These are phyloP conservation scores for Seladonia tumulorum DNA, from an alignment of 2,888 invertebrate genomes.

Conservation along the genomic window DNA sequence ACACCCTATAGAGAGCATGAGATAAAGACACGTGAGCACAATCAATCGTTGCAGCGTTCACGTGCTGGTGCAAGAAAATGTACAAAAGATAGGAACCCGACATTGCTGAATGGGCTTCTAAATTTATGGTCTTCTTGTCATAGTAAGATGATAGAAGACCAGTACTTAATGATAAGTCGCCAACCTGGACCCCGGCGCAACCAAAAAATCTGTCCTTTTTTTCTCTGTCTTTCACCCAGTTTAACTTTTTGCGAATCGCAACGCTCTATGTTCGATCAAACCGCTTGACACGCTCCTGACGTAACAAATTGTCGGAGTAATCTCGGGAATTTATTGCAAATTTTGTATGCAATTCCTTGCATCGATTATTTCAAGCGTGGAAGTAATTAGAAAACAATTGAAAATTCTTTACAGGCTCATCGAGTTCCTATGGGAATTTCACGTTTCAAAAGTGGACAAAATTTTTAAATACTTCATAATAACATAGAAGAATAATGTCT, in stretches of 20 bases:
- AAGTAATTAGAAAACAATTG: no score
- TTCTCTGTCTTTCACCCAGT: slow-evolving; percentile 23
- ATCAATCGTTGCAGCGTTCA: slow-evolving; percentile 20
- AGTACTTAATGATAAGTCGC: slow-evolving; percentile 57
- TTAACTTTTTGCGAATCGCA: background rate
- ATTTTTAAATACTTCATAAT: no score
- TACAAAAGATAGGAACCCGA: slow-evolving; percentile 31
- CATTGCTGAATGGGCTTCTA: slow-evolving; percentile 60
- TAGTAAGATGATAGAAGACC: slow-evolving; percentile 72
- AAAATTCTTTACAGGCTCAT: no score
- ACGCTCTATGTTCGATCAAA: no score
- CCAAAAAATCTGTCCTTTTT: slow-evolving; percentile 53
- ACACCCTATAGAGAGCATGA: background rate
- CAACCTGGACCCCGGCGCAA: slow-evolving; percentile 48
- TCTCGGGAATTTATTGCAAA: no score
- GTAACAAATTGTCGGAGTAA: no score
- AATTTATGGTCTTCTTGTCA: slow-evolving; percentile 74
- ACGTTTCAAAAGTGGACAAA: no score
- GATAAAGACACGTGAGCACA: background rate
- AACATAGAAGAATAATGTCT: no score
- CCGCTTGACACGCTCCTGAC: no score
- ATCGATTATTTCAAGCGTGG: no score
- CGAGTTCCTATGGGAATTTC: no score
- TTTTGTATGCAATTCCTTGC: no score
- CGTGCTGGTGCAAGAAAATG: slow-evolving; percentile 17